Evolutionary conservation across 1,140 invertebrate species (phyloP).

Genomic region (Sarcophaga bullata): DNA sequence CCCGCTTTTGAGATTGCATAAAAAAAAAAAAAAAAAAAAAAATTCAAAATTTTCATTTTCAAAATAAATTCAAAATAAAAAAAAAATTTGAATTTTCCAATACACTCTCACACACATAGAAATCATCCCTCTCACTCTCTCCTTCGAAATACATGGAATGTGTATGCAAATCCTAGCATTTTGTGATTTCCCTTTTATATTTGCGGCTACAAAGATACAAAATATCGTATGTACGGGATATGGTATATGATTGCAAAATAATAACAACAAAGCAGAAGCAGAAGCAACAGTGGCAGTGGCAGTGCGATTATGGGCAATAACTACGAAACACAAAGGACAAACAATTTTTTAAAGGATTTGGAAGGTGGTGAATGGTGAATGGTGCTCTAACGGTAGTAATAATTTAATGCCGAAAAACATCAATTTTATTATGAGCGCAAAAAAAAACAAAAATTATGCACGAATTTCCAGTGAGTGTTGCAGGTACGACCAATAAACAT

Average conservation of each 20-base stretch:
- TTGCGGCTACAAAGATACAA: conserved; percentile 41
- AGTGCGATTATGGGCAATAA: background rate
- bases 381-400: background rate
- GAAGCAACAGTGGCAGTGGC: too few relatives aligned
- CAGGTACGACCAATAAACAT: too few relatives aligned
- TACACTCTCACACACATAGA: too few relatives aligned
- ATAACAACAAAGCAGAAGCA: too few relatives aligned
- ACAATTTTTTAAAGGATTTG: background rate
- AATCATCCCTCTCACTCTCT: too few relatives aligned
- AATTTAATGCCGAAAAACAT: background rate
- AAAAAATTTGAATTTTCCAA: background rate
- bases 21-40: too few relatives aligned
- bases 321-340: background rate
- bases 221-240: background rate
- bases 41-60: conserved; percentile 43
- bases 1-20: conserved; percentile 3
- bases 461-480: too few relatives aligned
- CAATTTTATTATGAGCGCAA: background rate
- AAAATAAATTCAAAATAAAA: conserved; percentile 45
- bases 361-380: background rate
- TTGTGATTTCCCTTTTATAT: conserved; percentile 46
- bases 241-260: conserved; percentile 7
- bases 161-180: conserved; percentile 18
- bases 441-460: background rate
- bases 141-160: background rate